Base-by-base conservation (phyloP, 2,113 vertebrate species). In the Saguinus midas region DNA sequence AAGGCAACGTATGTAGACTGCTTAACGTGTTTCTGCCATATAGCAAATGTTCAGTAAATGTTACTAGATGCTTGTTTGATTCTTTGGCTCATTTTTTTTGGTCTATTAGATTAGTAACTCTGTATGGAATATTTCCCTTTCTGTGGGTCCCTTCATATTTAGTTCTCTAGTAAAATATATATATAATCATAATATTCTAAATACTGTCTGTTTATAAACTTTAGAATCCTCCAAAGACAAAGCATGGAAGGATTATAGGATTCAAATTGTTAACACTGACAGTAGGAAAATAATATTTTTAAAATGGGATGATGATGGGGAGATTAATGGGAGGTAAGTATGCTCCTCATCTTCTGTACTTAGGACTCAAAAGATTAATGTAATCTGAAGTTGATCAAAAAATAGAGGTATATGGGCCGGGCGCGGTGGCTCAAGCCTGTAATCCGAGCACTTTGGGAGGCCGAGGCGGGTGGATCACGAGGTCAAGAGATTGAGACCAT, bases 161-260 rank as follows among this genome's bases (percentile, higher is more conserved):
- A 32, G 32, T 96, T 92, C 40, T n/a, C 37, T 79, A 87, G 70
- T 95, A 70, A 98, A 92, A 75, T 80, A 50, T 43, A 83, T 78
- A 40, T 6, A 43, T 55, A 29, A 12, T 66, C 50, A 61, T 91
- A 93, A 50, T 87, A 76, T 37, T 78, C 2, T 88, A 87, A 87
- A 48, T 92, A 21, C 18, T 92, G 1, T 94, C 87, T 76, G 57
- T 81, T 95, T 94, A 70, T 96, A 94, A 96, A 93, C 66, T 94
- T 73, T 43, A 93, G 68, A 91, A 48, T 87, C 52, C 11, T 48
- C 50, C 45, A n/a, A n/a, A 97, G 68, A 87, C 10, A 91, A 88
- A 93, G 2, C 13, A 50, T 92, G 6, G 93, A n/a, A 76, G 61
- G 91, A 90, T 82, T 68, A 55, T 27, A 64, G 52, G 66, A 12